Base-by-base conservation (phyloP, 2,797 vertebrate genomes). In the Pteronotus mesoamericanus region DNA sequence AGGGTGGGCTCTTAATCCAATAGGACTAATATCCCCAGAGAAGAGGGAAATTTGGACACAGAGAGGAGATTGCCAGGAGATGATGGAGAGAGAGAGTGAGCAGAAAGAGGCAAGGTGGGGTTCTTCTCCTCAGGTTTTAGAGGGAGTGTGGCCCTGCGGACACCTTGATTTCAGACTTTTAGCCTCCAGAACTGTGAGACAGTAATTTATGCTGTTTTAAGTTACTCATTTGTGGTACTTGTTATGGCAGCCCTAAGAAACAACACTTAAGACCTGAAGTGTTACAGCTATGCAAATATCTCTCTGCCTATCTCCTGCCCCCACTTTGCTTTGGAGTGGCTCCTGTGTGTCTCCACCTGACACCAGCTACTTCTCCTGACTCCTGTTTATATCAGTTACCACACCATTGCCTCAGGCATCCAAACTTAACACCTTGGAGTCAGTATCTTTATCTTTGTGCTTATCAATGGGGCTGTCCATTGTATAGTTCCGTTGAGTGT, bases 31-130 rank as follows among this genome's bases (percentile, higher is more conserved):
- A n/a, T 29, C 11, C 42, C 61, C 53, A 6, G 51, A 75, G 51
- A 88, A 80, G 53, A 89, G 42, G n/a, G 19, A 61, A 37, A 37
- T 75, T 32, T 88, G 78, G 19, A 71, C 46, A 66, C 6, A 86
- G 68, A 64, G n/a, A 66, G n/a, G 66, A 80, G 22, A 48, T 51
- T 44, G 29, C 22, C 29, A 5, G 48, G 4, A 10, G 26, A 64
- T 14, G 29, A 32, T 6, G 9, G 15, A 72, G 61, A 64, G 46
- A 42, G n/a, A 44, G 44, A 53, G 51, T 19, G 12, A 51, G 51
- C n/a, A 61, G 15, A 51, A 39, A 78, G 69, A 89, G 46, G 22
- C 22, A 55, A 24, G 51, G 32, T 34, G 64, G 22, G 19, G 8
- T 68, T 85, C 29, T 85, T 44, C 2, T 24, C 55, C 37, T 9